Conservation (phyloP, 2,888 invertebrate species). For the Notodonta dromedarius region DNA sequence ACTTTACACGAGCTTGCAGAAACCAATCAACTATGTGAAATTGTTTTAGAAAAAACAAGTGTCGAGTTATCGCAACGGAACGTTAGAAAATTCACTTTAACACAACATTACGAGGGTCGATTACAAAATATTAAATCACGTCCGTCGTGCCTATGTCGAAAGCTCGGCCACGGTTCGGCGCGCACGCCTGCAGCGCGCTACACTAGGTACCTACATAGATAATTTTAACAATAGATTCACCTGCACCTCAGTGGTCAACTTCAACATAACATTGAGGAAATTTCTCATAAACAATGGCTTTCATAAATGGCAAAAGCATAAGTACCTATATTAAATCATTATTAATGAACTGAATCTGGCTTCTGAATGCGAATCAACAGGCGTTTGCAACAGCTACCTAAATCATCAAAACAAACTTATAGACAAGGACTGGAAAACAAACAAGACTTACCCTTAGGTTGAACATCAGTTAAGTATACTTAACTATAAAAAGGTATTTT, state of each 20-base stretch:
- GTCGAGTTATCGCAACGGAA: constrained; percentile 28
- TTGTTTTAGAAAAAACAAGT: constrained; percentile 28
- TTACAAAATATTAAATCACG: constrained; percentile 58
- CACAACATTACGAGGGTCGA: constrained; percentile 19
- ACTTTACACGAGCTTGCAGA: constrained; percentile 42
- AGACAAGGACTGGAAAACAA: no score
- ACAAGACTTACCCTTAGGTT: no score
- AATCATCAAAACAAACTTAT: no score
- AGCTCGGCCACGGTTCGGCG: constrained; percentile 17
- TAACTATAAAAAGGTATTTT: no score
- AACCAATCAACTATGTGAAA: constrained; percentile 38
- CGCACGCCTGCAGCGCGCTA: constrained; percentile 14
- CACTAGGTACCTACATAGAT: constrained; percentile 4
- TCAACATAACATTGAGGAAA: constrained; percentile 15
- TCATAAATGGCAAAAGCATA: no score
- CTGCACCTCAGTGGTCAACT: neutral
- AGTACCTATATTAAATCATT: no score
- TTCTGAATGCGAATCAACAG: no score
- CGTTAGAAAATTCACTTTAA: constrained; percentile 33
- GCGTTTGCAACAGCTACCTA: no score
- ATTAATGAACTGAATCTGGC: no score
- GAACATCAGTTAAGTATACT: no score
- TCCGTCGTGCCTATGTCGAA: constrained; percentile 50
- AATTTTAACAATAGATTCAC: neutral
- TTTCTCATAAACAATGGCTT: constrained; percentile 9